Conservation (phyloP, 2,797 vertebrate species). For the Pristis pectinata region DNA sequence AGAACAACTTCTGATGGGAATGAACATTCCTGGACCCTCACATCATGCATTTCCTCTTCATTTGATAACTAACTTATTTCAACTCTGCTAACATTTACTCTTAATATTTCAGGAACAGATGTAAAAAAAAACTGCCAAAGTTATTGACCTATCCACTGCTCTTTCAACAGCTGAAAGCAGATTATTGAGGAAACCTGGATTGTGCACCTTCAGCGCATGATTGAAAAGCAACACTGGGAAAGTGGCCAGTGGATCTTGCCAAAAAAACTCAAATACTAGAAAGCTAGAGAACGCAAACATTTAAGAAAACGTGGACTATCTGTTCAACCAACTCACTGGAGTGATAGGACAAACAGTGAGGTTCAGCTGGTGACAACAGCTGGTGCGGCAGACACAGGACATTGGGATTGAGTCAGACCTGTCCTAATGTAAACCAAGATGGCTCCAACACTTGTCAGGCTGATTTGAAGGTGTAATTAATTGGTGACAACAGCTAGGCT, state of each 20-base stretch:
- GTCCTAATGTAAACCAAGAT: background rate
- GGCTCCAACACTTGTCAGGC: background rate
- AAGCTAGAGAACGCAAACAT: background rate
- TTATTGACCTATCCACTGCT: background rate
- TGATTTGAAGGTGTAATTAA: background rate
- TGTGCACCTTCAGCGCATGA: background rate
- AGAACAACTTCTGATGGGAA: background rate
- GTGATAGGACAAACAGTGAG: background rate
- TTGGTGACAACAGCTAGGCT: background rate
- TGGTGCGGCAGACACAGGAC: background rate
- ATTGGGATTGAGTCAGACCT: background rate
- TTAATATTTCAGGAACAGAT: background rate
- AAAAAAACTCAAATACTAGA: background rate
- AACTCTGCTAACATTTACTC: background rate
- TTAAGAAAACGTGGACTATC: conserved; percentile 16
- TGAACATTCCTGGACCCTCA: background rate
- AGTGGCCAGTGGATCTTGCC: background rate
- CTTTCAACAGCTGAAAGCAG: background rate
- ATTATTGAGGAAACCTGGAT: background rate
- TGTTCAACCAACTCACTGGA: background rate
- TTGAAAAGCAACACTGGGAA: background rate
- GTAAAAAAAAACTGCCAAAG: background rate
- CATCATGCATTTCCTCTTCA: background rate
- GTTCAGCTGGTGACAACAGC: background rate
- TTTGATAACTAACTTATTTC: background rate